Evolutionary conservation across 2,797 vertebrate genomes (phyloP).

Genomic region (Craterocephalus amniculus): DNA sequence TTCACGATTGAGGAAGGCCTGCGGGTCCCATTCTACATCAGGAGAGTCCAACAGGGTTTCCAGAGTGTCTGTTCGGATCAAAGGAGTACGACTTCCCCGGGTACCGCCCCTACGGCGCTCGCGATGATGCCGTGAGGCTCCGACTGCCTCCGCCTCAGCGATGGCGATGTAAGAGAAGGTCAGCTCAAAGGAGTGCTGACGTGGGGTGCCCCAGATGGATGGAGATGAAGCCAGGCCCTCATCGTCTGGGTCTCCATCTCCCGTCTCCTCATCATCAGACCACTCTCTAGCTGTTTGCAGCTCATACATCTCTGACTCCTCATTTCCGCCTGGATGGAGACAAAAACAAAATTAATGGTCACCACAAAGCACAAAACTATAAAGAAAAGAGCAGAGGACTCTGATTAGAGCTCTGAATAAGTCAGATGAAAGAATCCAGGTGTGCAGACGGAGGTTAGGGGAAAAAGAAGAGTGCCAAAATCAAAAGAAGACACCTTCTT

Average conservation of each 20-base stretch:
- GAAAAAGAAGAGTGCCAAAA: too few species aligned
- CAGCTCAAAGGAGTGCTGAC: conserved; percentile 86
- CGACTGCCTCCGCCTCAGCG: conserved; percentile 78
- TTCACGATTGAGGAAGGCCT: conserved; percentile 63
- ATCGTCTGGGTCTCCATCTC: conserved; percentile 69
- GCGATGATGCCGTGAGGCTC: conserved; percentile 68
- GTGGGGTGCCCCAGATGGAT: conserved; percentile 88
- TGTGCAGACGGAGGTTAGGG: conserved; percentile 29
- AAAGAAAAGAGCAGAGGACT: not conserved
- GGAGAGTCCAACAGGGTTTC: conserved; percentile 84
- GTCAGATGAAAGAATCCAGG: conserved; percentile 34
- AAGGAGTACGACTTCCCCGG: conserved; percentile 63
- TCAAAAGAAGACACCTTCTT: conserved; percentile 47
- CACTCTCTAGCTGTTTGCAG: conserved; percentile 90
- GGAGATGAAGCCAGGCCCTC: conserved; percentile 79
- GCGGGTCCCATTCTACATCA: conserved; percentile 79
- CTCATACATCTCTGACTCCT: conserved; percentile 90
- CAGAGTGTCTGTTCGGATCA: conserved; percentile 81
- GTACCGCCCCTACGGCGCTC: conserved; percentile 66
- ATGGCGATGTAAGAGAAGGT: conserved; percentile 95
- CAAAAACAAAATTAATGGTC: conserved; percentile 25
- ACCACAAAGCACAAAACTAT: not conserved
- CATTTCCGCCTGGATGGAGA: conserved; percentile 84
- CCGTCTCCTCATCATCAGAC: conserved; percentile 86
- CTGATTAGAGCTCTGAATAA: too few species aligned